A percentile compares a stretch with the other conserved stretches of the same genome.
These are phyloP conservation scores for Sphyrna mokarran DNA, from an alignment of 2,113 vertebrate species.

Conservation along the genomic window DNA sequence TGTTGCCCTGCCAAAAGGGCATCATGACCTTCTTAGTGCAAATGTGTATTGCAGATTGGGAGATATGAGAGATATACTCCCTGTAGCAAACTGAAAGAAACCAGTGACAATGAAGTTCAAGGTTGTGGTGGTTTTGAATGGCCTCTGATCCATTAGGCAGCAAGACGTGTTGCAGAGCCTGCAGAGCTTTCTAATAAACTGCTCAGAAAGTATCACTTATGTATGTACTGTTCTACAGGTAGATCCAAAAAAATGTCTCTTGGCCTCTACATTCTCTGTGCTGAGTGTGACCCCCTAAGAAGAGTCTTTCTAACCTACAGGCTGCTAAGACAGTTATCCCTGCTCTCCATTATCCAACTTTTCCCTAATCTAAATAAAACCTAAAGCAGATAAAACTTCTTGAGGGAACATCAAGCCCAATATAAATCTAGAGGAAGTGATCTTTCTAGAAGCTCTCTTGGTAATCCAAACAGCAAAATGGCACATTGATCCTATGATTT, in stretches of 20 bases:
- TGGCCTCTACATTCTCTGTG: background rate
- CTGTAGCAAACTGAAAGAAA: background rate
- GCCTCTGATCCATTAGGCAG: background rate
- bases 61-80: background rate
- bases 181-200: background rate
- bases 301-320: background rate
- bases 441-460: background rate
- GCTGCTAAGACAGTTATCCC: background rate
- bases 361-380: background rate
- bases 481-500: background rate
- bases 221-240: background rate
- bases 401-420: background rate
- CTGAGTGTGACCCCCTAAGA: background rate
- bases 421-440: background rate
- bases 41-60: background rate
- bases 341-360: background rate
- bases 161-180: background rate
- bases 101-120: background rate
- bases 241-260: background rate
- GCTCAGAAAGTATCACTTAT: background rate
- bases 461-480: background rate
- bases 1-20: too few species aligned
- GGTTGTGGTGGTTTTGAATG: background rate
- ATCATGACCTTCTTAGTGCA: too few species aligned
- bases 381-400: background rate